Evolutionary conservation across 2,113 vertebrate genomes (phyloP).

Genomic region (Engraulis encrasicolus): DNA sequence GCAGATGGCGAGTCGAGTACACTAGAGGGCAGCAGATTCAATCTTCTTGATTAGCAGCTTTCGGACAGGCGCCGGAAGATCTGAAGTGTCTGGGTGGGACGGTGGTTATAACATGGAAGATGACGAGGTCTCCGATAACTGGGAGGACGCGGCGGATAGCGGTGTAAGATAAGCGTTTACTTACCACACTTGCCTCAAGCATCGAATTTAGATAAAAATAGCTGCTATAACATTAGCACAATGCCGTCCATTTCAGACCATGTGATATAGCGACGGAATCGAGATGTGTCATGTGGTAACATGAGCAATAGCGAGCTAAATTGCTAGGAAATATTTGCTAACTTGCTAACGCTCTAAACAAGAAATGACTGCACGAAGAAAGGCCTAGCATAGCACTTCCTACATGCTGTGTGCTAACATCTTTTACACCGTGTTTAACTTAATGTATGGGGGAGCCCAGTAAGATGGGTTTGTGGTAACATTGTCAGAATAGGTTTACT

Average conservation of each 20-base stretch:
- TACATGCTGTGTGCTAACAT: background rate
- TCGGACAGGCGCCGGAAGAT: background rate
- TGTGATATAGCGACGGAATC: background rate
- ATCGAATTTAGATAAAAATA: background rate
- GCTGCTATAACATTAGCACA: background rate
- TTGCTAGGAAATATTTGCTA: background rate
- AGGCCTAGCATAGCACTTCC: background rate
- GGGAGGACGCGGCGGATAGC: conserved; percentile 92
- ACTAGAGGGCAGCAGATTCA: background rate
- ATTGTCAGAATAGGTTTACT: no score
- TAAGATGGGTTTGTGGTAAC: no score
- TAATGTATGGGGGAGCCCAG: background rate
- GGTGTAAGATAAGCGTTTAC: conserved; percentile 77
- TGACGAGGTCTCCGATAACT: conserved; percentile 93
- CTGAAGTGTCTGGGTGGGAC: background rate
- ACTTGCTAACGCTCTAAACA: background rate
- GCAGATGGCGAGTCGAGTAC: background rate
- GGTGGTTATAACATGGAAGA: conserved; percentile 85
- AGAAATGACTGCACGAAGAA: background rate
- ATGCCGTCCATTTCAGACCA: background rate
- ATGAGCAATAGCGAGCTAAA: background rate
- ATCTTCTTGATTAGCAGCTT: background rate
- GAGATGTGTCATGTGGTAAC: background rate
- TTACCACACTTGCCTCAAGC: background rate
- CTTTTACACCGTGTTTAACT: background rate